Evolutionary conservation across 1,140 invertebrate genomes (phyloP).

Genomic region (Sinonovacula constricta): DNA sequence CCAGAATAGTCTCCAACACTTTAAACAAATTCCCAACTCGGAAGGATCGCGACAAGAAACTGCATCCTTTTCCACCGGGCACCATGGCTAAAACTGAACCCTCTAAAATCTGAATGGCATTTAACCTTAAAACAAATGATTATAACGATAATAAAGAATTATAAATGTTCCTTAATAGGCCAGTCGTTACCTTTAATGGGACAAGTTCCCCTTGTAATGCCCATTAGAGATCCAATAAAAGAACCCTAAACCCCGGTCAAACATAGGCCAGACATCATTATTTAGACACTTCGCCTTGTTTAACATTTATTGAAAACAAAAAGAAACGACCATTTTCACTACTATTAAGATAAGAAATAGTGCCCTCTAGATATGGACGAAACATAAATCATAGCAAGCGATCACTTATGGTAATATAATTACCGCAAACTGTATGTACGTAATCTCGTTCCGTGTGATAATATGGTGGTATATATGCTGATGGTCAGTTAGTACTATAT

Average conservation of each 20-base stretch:
- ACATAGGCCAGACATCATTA: slow-evolving; percentile 48
- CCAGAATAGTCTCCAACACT: slow-evolving; percentile 13
- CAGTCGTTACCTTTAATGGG: slow-evolving; percentile 50
- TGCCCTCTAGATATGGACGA: too few species aligned
- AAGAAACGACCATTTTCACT: slow-evolving; percentile 36
- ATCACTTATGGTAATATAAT: too few species aligned
- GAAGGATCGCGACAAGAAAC: background rate
- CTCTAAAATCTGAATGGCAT: slow-evolving; percentile 21
- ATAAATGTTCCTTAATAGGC: slow-evolving; percentile 53
- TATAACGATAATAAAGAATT: slow-evolving; percentile 52
- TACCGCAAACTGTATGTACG: too few species aligned
- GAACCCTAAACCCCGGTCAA: slow-evolving; percentile 47
- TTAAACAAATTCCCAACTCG: too few species aligned
- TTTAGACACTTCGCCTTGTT: slow-evolving; percentile 49
- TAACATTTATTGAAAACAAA: slow-evolving; percentile 51
- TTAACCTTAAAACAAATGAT: slow-evolving; percentile 51
- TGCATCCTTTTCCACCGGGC: slow-evolving; percentile 3
- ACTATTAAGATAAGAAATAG: slow-evolving; percentile 32
- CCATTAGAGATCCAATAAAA: slow-evolving; percentile 49
- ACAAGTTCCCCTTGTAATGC: slow-evolving; percentile 41
- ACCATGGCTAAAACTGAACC: slow-evolving; percentile 33
- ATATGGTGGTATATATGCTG: too few species aligned
- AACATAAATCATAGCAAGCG: too few species aligned
- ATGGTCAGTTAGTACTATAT: too few species aligned
- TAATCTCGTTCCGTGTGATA: too few species aligned